phyloP scores from a whole-genome alignment of 2,797 vertebrate genomes.

The Eurystomus glaucurus region DNA sequence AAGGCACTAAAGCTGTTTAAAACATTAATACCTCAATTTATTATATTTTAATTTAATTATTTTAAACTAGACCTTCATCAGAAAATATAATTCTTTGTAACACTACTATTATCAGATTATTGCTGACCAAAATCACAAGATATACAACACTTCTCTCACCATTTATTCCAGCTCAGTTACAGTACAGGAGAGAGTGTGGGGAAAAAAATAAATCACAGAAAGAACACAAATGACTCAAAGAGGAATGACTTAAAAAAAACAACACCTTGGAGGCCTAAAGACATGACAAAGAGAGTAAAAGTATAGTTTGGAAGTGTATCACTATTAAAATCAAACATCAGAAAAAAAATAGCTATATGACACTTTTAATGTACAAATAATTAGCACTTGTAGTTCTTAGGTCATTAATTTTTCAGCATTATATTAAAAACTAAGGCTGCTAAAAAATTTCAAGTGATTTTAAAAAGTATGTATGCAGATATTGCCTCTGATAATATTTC shows the following conservation, averaged over 20 bases:
- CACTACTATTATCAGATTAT: background rate
- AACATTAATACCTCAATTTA: background rate
- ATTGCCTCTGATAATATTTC: background rate
- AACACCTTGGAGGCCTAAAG: background rate
- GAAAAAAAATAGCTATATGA: background rate
- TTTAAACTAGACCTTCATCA: background rate
- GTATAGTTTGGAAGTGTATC: background rate
- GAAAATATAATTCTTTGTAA: background rate
- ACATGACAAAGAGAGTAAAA: background rate
- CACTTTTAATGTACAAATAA: background rate
- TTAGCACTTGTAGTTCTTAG: background rate
- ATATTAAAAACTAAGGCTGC: background rate
- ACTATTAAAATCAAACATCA: background rate
- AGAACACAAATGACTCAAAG: background rate
- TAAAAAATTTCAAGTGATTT: background rate
- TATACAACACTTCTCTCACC: background rate
- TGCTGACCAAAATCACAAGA: background rate
- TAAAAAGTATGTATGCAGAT: background rate
- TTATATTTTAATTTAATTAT: background rate
- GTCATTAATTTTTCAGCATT: background rate
- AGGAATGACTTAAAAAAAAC: rapidly evolving
- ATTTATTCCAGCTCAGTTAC: background rate
- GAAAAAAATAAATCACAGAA: background rate
- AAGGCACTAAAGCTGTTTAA: background rate
- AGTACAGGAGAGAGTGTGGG: background rate